phyloP scores from a whole-genome alignment of 2,797 vertebrate species.

The Clarias fuscus region DNA sequence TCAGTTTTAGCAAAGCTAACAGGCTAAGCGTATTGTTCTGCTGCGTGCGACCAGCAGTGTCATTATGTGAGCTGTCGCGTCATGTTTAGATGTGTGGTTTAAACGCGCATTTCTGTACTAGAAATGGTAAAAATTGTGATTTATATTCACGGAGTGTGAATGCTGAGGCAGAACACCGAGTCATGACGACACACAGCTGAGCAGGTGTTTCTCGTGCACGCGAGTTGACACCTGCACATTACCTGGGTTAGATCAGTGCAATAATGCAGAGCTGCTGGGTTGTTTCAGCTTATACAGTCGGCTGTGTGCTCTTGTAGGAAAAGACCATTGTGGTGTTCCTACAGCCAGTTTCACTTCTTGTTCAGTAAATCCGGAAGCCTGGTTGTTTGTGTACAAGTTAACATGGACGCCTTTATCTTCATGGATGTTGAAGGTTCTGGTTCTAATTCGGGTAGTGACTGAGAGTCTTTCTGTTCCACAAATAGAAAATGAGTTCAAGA shows the following conservation, averaged over 20 bases:
- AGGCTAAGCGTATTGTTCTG: conserved; percentile 16
- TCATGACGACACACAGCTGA: background rate
- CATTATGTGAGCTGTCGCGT: background rate
- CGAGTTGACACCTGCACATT: background rate
- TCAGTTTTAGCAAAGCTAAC: conserved; percentile 4
- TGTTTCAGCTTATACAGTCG: background rate
- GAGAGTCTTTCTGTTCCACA: background rate
- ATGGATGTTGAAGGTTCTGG: background rate
- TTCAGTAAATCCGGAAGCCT: background rate
- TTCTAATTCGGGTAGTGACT: too few species aligned
- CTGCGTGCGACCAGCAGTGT: background rate
- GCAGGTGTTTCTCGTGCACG: background rate
- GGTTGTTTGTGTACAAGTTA: background rate
- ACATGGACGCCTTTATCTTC: background rate
- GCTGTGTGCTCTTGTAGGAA: too few species aligned
- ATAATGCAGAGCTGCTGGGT: background rate
- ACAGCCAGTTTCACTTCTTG: background rate
- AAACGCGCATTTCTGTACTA: background rate
- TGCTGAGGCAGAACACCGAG: background rate
- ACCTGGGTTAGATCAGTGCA: background rate
- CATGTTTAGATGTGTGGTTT: background rate
- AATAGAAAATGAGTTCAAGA: background rate
- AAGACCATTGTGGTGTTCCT: too few species aligned
- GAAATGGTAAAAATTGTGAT: background rate
- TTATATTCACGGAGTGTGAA: background rate